phyloP scores from a whole-genome alignment of 2,888 invertebrate species.

The Aleiodes testaceus region DNA sequence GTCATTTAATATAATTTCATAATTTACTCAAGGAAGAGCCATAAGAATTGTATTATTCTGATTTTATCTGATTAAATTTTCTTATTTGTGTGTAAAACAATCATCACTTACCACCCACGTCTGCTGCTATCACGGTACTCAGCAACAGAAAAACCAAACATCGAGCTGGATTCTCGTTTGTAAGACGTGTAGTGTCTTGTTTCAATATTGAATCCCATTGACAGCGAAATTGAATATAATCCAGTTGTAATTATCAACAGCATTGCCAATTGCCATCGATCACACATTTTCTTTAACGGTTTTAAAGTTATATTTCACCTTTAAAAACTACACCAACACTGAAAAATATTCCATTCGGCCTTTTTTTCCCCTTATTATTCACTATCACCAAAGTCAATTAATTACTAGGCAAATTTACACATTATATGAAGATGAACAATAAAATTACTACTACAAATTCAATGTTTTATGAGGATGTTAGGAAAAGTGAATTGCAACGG shows the following conservation, averaged over 20 bases:
- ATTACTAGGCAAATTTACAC: too few relatives aligned
- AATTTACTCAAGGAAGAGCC: too few relatives aligned
- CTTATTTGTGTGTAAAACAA: conserved; percentile 31
- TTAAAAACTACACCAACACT: conserved; percentile 12
- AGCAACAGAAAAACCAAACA: conserved; percentile 70
- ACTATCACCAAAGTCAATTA: not conserved
- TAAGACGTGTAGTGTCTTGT: conserved; percentile 67
- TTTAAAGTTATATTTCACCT: not conserved
- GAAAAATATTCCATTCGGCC: not conserved
- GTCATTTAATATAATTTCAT: too few relatives aligned
- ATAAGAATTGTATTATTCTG: too few relatives aligned
- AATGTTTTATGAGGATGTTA: too few relatives aligned
- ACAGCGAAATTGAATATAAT: conserved; percentile 13
- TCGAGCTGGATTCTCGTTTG: conserved; percentile 58
- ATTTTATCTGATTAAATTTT: too few relatives aligned
- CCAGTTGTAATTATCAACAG: not conserved
- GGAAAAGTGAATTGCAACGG: conserved; percentile 33
- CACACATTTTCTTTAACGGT: conserved; percentile 20
- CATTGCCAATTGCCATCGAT: not conserved
- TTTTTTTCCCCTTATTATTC: not conserved
- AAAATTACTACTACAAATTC: too few relatives aligned
- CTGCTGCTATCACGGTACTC: conserved; percentile 62
- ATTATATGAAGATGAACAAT: too few relatives aligned
- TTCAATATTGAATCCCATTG: conserved; percentile 65
- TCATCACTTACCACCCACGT: conserved; percentile 63